These are phyloP conservation scores for Acanthosepion lycidas DNA, from an alignment of 2,888 invertebrate species.

Conservation along the genomic window DNA sequence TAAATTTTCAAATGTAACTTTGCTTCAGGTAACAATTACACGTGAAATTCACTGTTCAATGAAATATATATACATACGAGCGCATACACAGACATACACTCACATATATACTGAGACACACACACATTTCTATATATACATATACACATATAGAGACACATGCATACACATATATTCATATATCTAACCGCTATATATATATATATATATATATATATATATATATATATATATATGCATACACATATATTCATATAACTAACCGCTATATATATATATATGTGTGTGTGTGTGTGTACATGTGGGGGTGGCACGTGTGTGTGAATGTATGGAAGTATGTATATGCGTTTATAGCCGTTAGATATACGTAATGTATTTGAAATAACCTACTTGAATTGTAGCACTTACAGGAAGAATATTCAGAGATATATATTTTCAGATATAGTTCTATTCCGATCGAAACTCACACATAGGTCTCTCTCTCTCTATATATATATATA, in stretches of 20 bases:
- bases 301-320: neutral
- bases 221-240: neutral
- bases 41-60: no score
- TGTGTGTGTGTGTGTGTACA: neutral
- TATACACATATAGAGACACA: neutral
- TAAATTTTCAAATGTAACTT: no score
- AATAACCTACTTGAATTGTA: no score
- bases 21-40: no score
- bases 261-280: neutral
- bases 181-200: neutral
- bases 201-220: conserved; percentile 2
- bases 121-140: neutral
- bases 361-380: no score
- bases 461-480: neutral
- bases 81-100: neutral
- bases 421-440: no score
- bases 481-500: conserved; percentile 37
- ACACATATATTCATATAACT: neutral
- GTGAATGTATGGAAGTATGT: neutral
- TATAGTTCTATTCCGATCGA: no score
- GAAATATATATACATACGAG: no score
- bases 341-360: neutral
- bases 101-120: neutral
- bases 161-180: no score
- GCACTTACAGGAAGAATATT: no score